A percentile compares a stretch with the other conserved stretches of the same genome.
Conservation (phyloP, 2,888 invertebrate species). For the Aphrophora alni region DNA sequence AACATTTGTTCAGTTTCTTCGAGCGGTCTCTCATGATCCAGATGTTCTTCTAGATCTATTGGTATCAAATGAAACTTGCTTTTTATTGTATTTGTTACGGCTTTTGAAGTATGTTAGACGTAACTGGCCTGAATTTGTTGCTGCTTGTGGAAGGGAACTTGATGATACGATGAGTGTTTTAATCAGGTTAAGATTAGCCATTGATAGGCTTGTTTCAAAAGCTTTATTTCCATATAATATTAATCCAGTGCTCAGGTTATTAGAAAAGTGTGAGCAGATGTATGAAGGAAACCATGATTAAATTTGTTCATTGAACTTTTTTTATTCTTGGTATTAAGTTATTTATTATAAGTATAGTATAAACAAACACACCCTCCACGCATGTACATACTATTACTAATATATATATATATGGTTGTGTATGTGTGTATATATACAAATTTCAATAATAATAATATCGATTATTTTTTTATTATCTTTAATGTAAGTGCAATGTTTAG, state of each 20-base stretch:
- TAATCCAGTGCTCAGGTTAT: slow-evolving; percentile 80
- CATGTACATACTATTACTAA: background rate
- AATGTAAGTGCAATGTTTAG: background rate
- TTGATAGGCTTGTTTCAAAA: slow-evolving; percentile 81
- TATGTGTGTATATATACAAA: background rate
- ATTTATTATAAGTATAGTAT: background rate
- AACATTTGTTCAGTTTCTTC: slow-evolving; percentile 86
- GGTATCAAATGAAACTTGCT: slow-evolving; percentile 91
- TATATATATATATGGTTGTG: background rate
- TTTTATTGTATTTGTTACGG: slow-evolving; percentile 80
- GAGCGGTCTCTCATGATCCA: slow-evolving; percentile 69
- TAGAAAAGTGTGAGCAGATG: slow-evolving; percentile 83
- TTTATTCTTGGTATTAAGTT: background rate
- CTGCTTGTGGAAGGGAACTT: slow-evolving; percentile 74
- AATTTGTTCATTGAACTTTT: slow-evolving; percentile 54
- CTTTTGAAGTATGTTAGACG: slow-evolving; percentile 83
- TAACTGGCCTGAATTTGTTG: slow-evolving; percentile 83
- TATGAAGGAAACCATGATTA: slow-evolving; percentile 79
- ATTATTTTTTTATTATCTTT: background rate
- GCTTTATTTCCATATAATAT: slow-evolving; percentile 90
- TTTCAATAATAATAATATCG: too few relatives aligned
- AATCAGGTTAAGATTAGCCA: slow-evolving; percentile 78
- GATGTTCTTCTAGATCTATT: slow-evolving; percentile 74
- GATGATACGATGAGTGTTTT: slow-evolving; percentile 86
- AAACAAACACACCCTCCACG: too few relatives aligned